These are phyloP conservation scores for Salvator merianae DNA, from an alignment of 2,113 vertebrate species.

Conservation along the genomic window DNA sequence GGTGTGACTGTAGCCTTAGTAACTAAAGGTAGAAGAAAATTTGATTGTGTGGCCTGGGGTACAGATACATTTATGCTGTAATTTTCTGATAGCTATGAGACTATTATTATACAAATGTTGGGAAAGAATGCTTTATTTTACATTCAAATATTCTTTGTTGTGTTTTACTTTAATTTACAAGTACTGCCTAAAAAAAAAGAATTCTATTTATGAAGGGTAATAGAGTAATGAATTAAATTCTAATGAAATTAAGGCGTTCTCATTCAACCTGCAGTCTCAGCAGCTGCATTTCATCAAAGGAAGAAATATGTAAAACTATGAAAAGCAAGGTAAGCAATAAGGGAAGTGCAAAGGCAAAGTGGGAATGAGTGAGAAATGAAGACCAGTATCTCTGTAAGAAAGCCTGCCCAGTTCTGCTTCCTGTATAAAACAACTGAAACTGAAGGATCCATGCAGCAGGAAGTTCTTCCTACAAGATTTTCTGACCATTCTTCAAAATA, in stretches of 20 bases:
- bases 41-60: too few relatives aligned
- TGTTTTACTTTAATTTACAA: too few relatives aligned
- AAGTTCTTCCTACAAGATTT: not conserved
- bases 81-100: too few relatives aligned
- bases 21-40: too few relatives aligned
- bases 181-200: too few relatives aligned
- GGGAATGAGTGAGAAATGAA: not conserved
- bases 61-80: too few relatives aligned
- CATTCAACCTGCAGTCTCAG: not conserved
- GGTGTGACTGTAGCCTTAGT: too few relatives aligned
- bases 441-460: not conserved
- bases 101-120: too few relatives aligned
- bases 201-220: too few relatives aligned
- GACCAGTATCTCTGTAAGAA: not conserved
- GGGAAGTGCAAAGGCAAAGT: not conserved
- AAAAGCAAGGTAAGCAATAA: not conserved
- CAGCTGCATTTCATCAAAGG: not conserved
- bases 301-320: not conserved
- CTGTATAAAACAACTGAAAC: not conserved
- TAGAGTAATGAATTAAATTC: too few relatives aligned
- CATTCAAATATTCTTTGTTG: too few relatives aligned
- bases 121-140: too few relatives aligned
- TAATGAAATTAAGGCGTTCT: not conserved
- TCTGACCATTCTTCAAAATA: not conserved
- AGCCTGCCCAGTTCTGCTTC: accelerated